Evolutionary conservation across 2,113 vertebrate species (phyloP), one percentile per base, ranked within the genome.

Genomic region (Micromys minutus): DNA sequence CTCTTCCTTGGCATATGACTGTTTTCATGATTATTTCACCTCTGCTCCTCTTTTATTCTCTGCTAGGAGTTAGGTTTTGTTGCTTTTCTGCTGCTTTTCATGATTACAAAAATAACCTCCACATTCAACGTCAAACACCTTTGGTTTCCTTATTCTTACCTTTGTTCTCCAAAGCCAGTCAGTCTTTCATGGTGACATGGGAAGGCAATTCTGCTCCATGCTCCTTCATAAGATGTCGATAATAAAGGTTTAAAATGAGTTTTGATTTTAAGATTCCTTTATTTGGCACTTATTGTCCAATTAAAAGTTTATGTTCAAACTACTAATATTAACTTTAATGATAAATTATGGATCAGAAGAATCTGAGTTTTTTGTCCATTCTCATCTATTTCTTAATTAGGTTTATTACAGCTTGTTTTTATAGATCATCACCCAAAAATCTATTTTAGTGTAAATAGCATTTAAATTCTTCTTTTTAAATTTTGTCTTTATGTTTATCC

Each of bases 241-340:
- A 89, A 89, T 92, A 42, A 90, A 77, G 61, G 95, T 94, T 91
- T 74, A 50, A 89, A 95, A 74, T 91, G 65, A 94, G 94, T 97
- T 97, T 94, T 22, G 45, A 96, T 79, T 97, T 97, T 86, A 97
- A 96, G 87, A 98, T 97, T 59, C 96, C 97, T 98, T 97, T 95
- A 91, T 95, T 96, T 91, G 96, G 89, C 96, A 97, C 96, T 98
- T 98, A 96, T 98, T 97, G 71, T 89, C 94, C 97, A 92, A 97
- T 97, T 98, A 90, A 95, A 98, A 97, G 22, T 96, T 91, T 96
- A 2, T 87, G 39, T 74, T 72, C 65, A 45, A 92, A 72, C 42
- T 79, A 31, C 34, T 50, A 42, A 57, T 16, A 67, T 90, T 86
- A 39, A 50, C 17, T 69, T 55, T 50, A 12, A n/a, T n/a, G n/a